These are phyloP conservation scores for Eutolmus rufibarbis DNA, from an alignment of 2,888 invertebrate species.

Conservation along the genomic window DNA sequence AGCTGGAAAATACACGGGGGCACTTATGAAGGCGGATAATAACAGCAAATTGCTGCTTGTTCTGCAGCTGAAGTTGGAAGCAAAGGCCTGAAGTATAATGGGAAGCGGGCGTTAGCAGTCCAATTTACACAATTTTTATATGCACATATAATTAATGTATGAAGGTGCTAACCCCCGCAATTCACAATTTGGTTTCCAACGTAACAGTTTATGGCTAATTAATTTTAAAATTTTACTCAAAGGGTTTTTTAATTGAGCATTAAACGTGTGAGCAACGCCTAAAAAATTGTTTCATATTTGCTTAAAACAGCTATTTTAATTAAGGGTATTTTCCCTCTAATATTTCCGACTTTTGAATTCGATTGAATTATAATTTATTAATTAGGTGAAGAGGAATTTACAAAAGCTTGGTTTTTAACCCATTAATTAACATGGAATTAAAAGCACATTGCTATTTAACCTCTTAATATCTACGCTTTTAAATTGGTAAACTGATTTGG, in stretches of 20 bases:
- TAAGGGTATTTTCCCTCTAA: not conserved
- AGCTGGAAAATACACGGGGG: not conserved
- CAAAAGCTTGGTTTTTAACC: not conserved
- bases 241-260: not conserved
- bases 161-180: not conserved
- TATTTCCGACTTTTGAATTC: not conserved
- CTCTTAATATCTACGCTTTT: too few species aligned
- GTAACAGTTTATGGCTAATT: not conserved
- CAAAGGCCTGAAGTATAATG: not conserved
- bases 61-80: not conserved
- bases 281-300: not conserved
- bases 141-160: not conserved
- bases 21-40: not conserved
- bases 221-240: not conserved
- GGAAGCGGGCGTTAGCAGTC: not conserved
- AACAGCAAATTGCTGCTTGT: not conserved
- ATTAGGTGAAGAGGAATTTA: not conserved
- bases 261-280: not conserved
- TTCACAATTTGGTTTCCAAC: not conserved
- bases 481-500: not conserved
- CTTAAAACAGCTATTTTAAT: not conserved
- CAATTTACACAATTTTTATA: not conserved
- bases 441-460: too few species aligned
- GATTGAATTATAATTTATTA: not conserved
- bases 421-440: not conserved